These are phyloP conservation scores for Acheta domesticus DNA, from an alignment of 2,888 invertebrate genomes.

Conservation along the genomic window DNA sequence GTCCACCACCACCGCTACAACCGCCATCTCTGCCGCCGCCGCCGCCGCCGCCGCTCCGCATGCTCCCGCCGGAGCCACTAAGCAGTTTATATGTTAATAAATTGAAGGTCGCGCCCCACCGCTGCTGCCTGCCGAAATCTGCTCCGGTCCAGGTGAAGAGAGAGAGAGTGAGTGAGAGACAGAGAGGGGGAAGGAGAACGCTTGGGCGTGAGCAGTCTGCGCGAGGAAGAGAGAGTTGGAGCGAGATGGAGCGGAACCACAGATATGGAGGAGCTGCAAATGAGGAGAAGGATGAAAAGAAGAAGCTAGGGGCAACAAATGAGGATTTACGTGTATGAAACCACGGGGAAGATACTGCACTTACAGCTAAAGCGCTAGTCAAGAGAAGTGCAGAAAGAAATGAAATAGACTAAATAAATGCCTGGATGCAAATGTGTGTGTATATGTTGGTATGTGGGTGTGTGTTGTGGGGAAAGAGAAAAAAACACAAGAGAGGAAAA, in stretches of 20 bases:
- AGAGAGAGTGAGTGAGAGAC: neutral
- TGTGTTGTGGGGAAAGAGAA: too few relatives aligned
- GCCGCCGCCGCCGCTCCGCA: neutral
- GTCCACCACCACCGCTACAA: neutral
- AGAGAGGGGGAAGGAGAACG: neutral
- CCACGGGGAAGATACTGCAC: too few relatives aligned
- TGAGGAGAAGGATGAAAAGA: neutral
- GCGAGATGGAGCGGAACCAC: neutral
- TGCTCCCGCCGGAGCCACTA: neutral
- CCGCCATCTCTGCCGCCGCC: neutral
- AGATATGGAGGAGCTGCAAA: neutral
- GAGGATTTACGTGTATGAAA: too few relatives aligned
- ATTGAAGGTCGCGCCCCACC: neutral
- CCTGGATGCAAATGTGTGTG: too few relatives aligned
- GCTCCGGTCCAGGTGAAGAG: neutral
- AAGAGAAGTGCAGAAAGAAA: too few relatives aligned
- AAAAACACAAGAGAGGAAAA: too few relatives aligned
- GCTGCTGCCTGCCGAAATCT: neutral
- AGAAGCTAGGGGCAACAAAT: too few relatives aligned
- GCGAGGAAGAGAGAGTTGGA: neutral
- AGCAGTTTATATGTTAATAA: conserved; percentile 18
- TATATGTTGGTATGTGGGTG: too few relatives aligned
- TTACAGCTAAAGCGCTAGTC: too few relatives aligned
- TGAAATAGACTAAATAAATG: too few relatives aligned
- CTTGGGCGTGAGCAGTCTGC: too few relatives aligned